Evolutionary conservation across 2,113 vertebrate genomes (phyloP), one percentile per base, ranked within the genome.

Genomic region (Atlantisia rogersi): DNA sequence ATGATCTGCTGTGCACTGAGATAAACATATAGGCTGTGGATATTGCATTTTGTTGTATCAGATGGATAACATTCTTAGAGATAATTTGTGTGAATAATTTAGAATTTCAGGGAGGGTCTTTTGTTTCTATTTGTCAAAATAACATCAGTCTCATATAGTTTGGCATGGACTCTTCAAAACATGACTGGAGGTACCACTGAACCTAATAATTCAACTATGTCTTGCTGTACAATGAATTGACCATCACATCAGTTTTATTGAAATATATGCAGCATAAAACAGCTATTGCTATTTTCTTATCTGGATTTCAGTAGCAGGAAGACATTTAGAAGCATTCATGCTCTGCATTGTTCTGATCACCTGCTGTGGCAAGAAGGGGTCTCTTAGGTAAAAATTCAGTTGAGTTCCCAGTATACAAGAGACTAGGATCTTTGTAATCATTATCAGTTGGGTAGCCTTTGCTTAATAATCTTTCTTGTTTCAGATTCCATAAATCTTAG

Each of bases 171-270:
- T 94, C 29, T 94, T 81, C 53, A 84, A 90, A 91, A 65, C 26
- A 52, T 9, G 24, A 21, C 82, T 82, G 52, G 67, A 91, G 60
- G 35, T 86, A n/a, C 16, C 25, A 50, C 24, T 87, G 76, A 78
- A 95, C 29, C 69, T 93, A 87, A 59, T 88, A 88, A 88, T 97
- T 96, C 44, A 91, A 13, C 40, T 80, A 9, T 39, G 52, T 86
- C 62, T 94, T 67, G 40, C 46, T 88, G 58, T 53, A 65, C 94
- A 92, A 92, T 55, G 39, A 96, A 85, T 12, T 5, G 20, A 67
- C 90, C 20, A 63, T 81, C 53, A 42, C 15, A 60, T 90, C 75
- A 69, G 28, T 88, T 94, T 97, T 94, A 48, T 37, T 87, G 48
- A 89, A 82, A 77, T 35, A 75, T 40, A 39, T 44, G 28, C 7